These are phyloP conservation scores for Ageneiosus marmoratus DNA, from an alignment of 2,113 vertebrate genomes.

Conservation along the genomic window DNA sequence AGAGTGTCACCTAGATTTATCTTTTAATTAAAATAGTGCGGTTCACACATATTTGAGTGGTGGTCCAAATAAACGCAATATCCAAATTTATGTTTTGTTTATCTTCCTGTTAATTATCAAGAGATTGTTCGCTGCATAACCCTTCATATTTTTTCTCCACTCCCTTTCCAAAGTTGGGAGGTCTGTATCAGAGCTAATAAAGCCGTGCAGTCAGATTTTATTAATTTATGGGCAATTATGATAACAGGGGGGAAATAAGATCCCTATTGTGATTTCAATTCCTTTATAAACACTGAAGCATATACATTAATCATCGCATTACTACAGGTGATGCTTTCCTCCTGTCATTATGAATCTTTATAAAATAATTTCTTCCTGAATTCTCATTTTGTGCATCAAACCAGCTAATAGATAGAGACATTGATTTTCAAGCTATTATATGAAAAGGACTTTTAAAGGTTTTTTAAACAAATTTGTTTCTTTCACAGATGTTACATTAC, in stretches of 20 bases:
- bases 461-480: too few relatives aligned
- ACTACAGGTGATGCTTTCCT: constrained; percentile 41
- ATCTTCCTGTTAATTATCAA: constrained; percentile 99
- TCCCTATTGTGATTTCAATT: constrained; percentile 61
- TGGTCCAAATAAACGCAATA: constrained; percentile 99
- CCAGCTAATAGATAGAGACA: constrained; percentile 19
- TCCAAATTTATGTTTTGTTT: constrained; percentile 99
- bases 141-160: constrained; percentile 65
- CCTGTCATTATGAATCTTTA: constrained; percentile 48
- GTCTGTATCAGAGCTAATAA: constrained; percentile 90
- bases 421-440: not conserved
- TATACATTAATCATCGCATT: constrained; percentile 56
- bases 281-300: constrained; percentile 67
- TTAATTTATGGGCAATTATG: constrained; percentile 77
- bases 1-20: constrained; percentile 99
- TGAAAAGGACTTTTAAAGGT: not conserved
- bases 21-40: constrained; percentile 99
- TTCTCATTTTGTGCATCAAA: constrained; percentile 20
- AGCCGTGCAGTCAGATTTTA: constrained; percentile 85
- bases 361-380: constrained; percentile 56
- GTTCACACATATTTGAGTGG: constrained; percentile 99
- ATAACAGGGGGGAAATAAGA: constrained; percentile 66
- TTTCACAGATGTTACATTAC: not conserved
- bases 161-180: constrained; percentile 88
- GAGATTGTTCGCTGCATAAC: constrained; percentile 97